Percentiles rank a stretch among this genome's conserved stretches.
Conservation (phyloP, 1,140 invertebrate species). For the Drosophila teissieri region DNA sequence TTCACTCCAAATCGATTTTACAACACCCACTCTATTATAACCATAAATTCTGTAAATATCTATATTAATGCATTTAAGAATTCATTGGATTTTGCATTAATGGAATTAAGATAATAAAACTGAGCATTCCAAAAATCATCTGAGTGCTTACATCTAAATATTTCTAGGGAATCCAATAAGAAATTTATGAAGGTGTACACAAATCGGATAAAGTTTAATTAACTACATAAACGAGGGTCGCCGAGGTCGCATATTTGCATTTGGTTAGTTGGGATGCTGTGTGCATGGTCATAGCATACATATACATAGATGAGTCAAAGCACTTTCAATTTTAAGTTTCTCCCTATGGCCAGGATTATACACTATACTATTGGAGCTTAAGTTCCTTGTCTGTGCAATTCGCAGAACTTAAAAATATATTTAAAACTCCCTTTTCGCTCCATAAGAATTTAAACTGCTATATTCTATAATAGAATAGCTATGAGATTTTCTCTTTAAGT, state of each 20-base stretch:
- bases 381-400: background rate
- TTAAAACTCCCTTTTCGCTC: background rate
- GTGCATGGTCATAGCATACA: slow-evolving; percentile 20
- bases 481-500: no score
- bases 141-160: no score
- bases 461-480: no score
- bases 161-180: no score
- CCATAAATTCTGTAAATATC: no score
- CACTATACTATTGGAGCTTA: background rate
- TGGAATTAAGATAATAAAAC: no score
- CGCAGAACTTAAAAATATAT: background rate
- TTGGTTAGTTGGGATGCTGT: slow-evolving; percentile 18
- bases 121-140: no score
- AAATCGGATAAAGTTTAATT: background rate
- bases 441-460: no score
- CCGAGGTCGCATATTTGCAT: slow-evolving; percentile 51
- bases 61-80: no score
- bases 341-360: slow-evolving; percentile 13
- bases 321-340: slow-evolving; percentile 43
- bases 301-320: slow-evolving; percentile 60
- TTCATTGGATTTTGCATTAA: no score
- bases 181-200: background rate
- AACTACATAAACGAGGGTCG: slow-evolving; percentile 11
- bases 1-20: background rate
- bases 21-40: no score